Evolutionary conservation across 1,140 invertebrate species (phyloP).

Genomic region (Drosophila ficusphila): DNA sequence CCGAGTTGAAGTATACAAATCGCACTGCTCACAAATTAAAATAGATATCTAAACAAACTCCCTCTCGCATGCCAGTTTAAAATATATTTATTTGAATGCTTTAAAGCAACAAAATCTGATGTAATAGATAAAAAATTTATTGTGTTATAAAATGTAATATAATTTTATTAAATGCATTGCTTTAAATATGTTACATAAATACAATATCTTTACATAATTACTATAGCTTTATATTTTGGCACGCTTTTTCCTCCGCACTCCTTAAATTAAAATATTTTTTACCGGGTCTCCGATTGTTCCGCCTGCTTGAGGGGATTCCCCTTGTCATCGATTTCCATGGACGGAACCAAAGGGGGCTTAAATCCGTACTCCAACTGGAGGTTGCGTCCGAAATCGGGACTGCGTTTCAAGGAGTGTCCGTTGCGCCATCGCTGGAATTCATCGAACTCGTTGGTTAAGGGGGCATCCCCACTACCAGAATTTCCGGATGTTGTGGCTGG

Average conservation of each 20-base stretch:
- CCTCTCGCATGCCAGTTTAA: no score
- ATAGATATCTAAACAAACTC: neutral
- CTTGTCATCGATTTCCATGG: slow-evolving; percentile 91
- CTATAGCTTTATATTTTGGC: slow-evolving; percentile 77
- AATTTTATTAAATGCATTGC: slow-evolving; percentile 61
- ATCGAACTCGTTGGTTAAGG: slow-evolving; percentile 55
- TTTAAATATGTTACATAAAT: slow-evolving; percentile 69
- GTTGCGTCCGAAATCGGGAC: slow-evolving; percentile 86
- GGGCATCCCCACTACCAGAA: slow-evolving; percentile 4
- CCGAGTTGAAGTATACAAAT: neutral
- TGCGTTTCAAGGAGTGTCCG: slow-evolving; percentile 74
- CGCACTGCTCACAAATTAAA: neutral
- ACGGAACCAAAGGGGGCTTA: slow-evolving; percentile 91
- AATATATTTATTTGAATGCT: no score
- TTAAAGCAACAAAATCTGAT: no score
- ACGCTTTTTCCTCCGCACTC: slow-evolving; percentile 42
- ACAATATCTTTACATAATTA: slow-evolving; percentile 58
- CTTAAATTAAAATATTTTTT: neutral
- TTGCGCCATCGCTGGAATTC: slow-evolving; percentile 85
- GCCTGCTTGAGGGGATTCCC: slow-evolving; percentile 85
- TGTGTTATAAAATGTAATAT: slow-evolving; percentile 4
- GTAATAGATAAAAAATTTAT: no score
- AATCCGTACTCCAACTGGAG: slow-evolving; percentile 92
- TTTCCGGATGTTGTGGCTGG: slow-evolving; percentile 68
- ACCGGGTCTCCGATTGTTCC: slow-evolving; percentile 37